Evolutionary conservation across 1,140 invertebrate species (phyloP), one percentile per base, ranked within the genome.

Genomic region (Ditylenchus dipsaci): DNA sequence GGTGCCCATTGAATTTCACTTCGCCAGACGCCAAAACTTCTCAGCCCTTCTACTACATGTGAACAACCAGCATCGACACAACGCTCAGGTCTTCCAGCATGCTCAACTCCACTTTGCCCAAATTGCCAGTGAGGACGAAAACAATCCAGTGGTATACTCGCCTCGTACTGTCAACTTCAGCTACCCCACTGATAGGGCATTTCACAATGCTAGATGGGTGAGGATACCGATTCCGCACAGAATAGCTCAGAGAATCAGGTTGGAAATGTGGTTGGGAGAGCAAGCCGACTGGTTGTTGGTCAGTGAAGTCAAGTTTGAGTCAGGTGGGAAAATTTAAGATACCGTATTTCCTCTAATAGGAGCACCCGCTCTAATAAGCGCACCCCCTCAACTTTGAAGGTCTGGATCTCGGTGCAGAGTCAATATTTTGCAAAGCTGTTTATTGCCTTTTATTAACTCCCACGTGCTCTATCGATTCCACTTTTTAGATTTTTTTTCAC

Each of bases 21-120:
- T 95, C 84, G 90, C 92, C 78, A 87, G 87, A 79, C 88, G 91
- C 19, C 86, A 91, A 1, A 92, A 95, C 83, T 93, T 95, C 85
- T 90, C 89, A 15, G 88, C 88, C 0, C 88, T 92, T 26, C 89
- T 90, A 76, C 88, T 95, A 38, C 91, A 89, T 83, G 89, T 87
- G 27, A 90, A 90, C 81, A 91, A 91, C 38, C 30, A 71, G 26
- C 30, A 59, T 15, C n/a, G 26, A n/a, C 30, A 27, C n/a, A 57
- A 64, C 19, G 64, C 58, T 43, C 63, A 17, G 11, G 56, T 73
- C 11, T 73, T 73, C 43, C 76, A 43, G 17, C n/a, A 47, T 13
- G 63, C 17, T 71, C 63, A 13, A n/a, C 74, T 8, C 49, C 68
- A 43, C 74, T 72, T 68, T 26, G 38, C 38, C 3, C 59, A 5